Base-by-base conservation (phyloP, 2,113 vertebrate genomes). In the Cyanoramphus novaezelandiae region DNA sequence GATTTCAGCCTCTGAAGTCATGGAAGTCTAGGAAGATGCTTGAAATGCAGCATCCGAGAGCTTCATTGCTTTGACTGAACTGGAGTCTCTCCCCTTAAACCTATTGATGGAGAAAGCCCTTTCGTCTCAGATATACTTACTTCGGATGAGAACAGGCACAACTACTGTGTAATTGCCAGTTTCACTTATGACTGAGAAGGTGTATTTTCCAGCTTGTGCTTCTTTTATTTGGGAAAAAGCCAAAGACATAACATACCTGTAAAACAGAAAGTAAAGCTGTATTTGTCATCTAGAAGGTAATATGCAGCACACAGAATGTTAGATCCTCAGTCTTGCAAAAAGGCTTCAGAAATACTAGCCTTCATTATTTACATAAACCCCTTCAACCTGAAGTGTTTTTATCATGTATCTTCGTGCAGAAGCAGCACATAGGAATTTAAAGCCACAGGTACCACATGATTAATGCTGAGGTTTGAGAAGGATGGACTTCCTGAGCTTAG, bases 201-300 rank as follows among this genome's bases (percentile, higher is more conserved):
- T 97, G 87, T 99, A 98, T 65, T 96, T 95, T 94, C 99, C 99
- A 94, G 98, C 97, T 65, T 98, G 93, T 11, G 52, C 83, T 96
- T 97, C 98, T 92, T 97, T 98, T 77, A 98, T 97, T 69, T 72
- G 93, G 52, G 93, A 92, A 91, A 98, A 97, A 89, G 96, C 77
- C 88, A 98, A 93, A 53, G 92, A 96, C 13, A 83, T 16, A 55
- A 95, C 72, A 11, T 91, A 94, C 31, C 98, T 98, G 85, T 81
- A 88, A 98, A 97, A 85, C 17, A 82, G 49, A 82, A 97, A 95
- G 93, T 64, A 94, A 96, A 97, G 68, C 60, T 69, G 13, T 23
- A 43, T 86, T 88, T 76, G 23, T 76, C 60, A 80, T 1, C 4
- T 43, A 39, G 46, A 88, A 65, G 24, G n/a, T 50, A 81, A 55